Percentiles rank a stretch among this genome's conserved stretches.
These are phyloP conservation scores for Atlantisia rogersi DNA, from an alignment of 2,113 vertebrate species.

Conservation along the genomic window DNA sequence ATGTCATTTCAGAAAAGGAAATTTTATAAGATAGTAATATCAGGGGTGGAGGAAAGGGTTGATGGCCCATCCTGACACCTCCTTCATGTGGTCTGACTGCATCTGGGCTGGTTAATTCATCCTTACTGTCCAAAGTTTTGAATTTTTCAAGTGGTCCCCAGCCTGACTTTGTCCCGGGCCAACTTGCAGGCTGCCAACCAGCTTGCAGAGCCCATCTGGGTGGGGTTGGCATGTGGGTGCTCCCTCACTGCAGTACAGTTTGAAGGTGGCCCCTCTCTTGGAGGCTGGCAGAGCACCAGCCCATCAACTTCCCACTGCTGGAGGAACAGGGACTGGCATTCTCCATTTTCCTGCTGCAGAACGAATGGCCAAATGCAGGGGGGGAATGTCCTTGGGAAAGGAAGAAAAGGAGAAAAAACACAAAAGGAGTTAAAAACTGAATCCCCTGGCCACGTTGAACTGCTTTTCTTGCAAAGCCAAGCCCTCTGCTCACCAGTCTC, in stretches of 20 bases:
- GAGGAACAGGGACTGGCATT: too few relatives aligned
- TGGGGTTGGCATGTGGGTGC: background rate
- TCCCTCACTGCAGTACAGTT: background rate
- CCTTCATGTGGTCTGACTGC: background rate
- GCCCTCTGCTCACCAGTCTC: background rate
- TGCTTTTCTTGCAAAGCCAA: background rate
- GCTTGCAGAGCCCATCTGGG: background rate
- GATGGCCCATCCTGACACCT: background rate
- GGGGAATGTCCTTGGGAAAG: background rate
- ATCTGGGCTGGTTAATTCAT: background rate
- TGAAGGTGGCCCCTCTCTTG: background rate
- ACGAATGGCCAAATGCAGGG: background rate
- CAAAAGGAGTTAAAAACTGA: background rate
- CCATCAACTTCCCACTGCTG: background rate
- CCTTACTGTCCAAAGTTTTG: background rate
- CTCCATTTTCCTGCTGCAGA: background rate
- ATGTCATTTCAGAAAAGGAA: background rate
- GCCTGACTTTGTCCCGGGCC: background rate
- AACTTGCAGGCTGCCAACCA: background rate
- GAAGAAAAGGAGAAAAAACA: background rate
- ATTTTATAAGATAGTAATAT: background rate
- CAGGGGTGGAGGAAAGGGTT: background rate
- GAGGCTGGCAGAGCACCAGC: background rate
- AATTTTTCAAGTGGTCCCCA: background rate
- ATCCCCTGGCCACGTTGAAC: rapidly evolving